phyloP scores from a whole-genome alignment of 2,888 invertebrate genomes.

The Timandra comae region DNA sequence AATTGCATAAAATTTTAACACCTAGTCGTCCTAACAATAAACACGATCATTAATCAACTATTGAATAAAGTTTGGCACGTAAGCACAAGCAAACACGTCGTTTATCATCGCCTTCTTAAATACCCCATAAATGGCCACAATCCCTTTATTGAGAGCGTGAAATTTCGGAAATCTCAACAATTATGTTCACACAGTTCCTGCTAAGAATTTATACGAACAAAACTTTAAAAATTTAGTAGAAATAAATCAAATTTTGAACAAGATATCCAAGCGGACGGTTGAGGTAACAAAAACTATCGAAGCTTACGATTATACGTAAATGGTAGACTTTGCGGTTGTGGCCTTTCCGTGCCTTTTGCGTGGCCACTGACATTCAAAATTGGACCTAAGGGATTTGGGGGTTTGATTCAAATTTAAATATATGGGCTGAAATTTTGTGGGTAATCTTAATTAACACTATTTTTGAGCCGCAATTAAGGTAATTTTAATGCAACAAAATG shows the following conservation, averaged over 20 bases:
- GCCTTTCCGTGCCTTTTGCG: slow-evolving; percentile 15
- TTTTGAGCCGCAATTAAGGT: too few species aligned
- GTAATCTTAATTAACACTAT: too few species aligned
- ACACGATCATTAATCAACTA: slow-evolving; percentile 37
- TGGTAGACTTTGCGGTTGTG: slow-evolving; percentile 44
- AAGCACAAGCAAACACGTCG: slow-evolving; percentile 43
- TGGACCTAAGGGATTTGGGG: too few species aligned
- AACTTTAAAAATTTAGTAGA: too few species aligned
- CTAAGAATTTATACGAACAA: slow-evolving; percentile 23
- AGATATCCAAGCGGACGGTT: slow-evolving; percentile 48
- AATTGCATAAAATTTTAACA: slow-evolving; percentile 14
- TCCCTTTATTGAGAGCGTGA: slow-evolving; percentile 54
- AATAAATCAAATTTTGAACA: slow-evolving; percentile 68
- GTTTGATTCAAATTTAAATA: too few species aligned
- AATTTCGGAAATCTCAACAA: slow-evolving; percentile 32
- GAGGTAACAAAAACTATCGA: slow-evolving; percentile 63
- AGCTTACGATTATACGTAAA: slow-evolving; percentile 40
- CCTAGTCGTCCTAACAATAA: slow-evolving; percentile 17
- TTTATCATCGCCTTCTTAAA: slow-evolving; percentile 57
- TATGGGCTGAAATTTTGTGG: too few species aligned
- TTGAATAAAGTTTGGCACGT: slow-evolving; percentile 24
- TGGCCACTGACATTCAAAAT: slow-evolving; percentile 28
- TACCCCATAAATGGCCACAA: slow-evolving; percentile 70
- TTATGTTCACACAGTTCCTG: slow-evolving; percentile 53
- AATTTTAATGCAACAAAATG: too few species aligned